A percentile compares a stretch with the other conserved stretches of the same genome.
These are phyloP conservation scores for Brachypodius melanocephalos DNA, from an alignment of 2,113 vertebrate genomes.

Conservation along the genomic window DNA sequence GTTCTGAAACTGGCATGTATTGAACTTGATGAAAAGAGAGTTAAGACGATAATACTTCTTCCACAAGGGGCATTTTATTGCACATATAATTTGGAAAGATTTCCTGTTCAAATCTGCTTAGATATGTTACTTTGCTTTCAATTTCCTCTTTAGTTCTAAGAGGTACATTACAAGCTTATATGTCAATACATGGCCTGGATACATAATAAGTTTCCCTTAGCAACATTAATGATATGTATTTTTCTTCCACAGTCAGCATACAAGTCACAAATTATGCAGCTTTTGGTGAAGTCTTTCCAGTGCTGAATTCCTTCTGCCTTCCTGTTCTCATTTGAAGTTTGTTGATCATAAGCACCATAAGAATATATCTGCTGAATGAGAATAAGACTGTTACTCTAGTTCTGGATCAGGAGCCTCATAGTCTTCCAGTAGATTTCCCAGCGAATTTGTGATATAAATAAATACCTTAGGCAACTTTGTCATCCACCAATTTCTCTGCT, in stretches of 20 bases:
- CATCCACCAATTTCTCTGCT: background rate
- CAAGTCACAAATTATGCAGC: background rate
- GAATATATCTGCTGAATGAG: background rate
- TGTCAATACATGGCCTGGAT: background rate
- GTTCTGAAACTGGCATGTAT: background rate
- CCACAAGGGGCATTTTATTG: background rate
- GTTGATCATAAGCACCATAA: background rate
- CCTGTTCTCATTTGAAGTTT: background rate
- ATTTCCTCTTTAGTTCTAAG: background rate
- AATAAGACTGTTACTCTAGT: background rate
- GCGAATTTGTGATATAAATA: background rate
- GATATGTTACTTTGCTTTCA: background rate
- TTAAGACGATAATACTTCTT: background rate
- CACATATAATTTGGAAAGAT: background rate
- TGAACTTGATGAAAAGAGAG: background rate
- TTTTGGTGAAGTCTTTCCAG: background rate
- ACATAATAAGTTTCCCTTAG: background rate
- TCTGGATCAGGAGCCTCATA: background rate
- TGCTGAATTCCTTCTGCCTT: background rate
- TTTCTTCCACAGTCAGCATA: background rate
- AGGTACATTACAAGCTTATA: background rate
- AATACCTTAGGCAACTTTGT: background rate
- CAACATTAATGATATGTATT: background rate
- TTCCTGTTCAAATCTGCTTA: background rate
- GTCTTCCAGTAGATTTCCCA: background rate